Evolutionary conservation across 2,113 vertebrate species (phyloP), one percentile per base, ranked within the genome.

Genomic region (Sakesphorus luctuosus): DNA sequence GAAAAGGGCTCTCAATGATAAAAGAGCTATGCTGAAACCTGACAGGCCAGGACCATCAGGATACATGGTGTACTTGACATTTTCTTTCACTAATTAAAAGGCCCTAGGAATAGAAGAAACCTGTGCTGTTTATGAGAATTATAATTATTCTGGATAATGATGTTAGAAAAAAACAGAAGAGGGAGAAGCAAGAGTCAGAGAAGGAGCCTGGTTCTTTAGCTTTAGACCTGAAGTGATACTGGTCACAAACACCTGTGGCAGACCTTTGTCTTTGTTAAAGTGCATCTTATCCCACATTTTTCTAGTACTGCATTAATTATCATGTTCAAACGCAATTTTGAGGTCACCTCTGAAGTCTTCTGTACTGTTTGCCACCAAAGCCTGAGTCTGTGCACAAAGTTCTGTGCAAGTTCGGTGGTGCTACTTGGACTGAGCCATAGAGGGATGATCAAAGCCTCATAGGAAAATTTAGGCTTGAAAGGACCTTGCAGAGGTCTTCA

Each of bases 61-160:
- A 78, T 85, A 43, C 40, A 13, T 53, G 24, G 50, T 50, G 47
- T 85, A 90, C 84, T 38, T 81, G 80, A 83, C 53, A 91, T 94
- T 93, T 92, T 79, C 73, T 90, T 92, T 91, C 49, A 58, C 69
- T 84, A 83, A 91, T 94, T 97, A 93, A 87, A 93, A 94, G 40
- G 49, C 16, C 35, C 95, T 91, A 97, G 94, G 93, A 96, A 95
- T 58, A 98, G 76, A 83, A 65, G 43, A 74, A 85, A 63, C 23
- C 18, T 50, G 61, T 62, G 59, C 26, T 76, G 50, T 89, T 94
- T 69, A 10, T 28, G 66, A 66, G 49, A 91, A 87, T 86, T 56
- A 38, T n/a, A 53, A n/a, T 56, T 47, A 13, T 75, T 63, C 13
- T 21, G 23, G 43, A 50, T n/a, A 71, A 58, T 3, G 47, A 58